These are phyloP conservation scores for Montipora capitata DNA, from an alignment of 92 coral and sea anemone species.

Conservation along the genomic window DNA sequence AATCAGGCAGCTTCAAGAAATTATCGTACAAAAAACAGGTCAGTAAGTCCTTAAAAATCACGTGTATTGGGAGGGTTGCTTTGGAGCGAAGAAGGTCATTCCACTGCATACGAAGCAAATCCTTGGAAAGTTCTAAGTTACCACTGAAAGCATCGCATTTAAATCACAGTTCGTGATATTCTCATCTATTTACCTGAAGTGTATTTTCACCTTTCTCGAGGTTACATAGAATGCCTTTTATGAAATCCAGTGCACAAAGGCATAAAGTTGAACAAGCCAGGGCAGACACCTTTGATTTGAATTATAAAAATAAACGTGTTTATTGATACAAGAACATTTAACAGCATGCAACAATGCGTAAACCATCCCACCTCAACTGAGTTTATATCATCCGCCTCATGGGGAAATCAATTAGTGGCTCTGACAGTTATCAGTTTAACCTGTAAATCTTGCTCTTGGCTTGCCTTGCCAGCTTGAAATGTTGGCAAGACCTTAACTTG, in stretches of 20 bases:
- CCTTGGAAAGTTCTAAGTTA: neutral
- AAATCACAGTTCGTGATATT: too few species aligned
- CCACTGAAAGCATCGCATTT: neutral
- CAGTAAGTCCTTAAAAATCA: neutral
- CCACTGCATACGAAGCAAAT: neutral
- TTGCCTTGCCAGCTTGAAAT: too few species aligned
- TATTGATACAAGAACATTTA: too few species aligned
- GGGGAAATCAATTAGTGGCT: too few species aligned
- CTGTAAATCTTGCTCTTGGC: neutral
- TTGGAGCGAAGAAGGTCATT: neutral
- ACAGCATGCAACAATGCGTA: neutral
- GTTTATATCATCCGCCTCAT: too few species aligned
- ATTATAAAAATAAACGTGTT: neutral
- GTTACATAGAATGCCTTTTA: neutral
- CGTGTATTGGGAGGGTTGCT: neutral
- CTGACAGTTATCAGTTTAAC: too few species aligned
- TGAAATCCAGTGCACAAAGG: neutral
- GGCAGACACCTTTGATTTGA: neutral
- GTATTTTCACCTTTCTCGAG: neutral
- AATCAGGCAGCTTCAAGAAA: neutral
- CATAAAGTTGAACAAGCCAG: neutral
- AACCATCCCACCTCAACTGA: too few species aligned
- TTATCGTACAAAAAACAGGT: slow-evolving; percentile 11
- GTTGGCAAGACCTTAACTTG: neutral
- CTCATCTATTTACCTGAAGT: neutral